Conservation (phyloP, 92 coral and sea anemone species). For the Montipora capitata region DNA sequence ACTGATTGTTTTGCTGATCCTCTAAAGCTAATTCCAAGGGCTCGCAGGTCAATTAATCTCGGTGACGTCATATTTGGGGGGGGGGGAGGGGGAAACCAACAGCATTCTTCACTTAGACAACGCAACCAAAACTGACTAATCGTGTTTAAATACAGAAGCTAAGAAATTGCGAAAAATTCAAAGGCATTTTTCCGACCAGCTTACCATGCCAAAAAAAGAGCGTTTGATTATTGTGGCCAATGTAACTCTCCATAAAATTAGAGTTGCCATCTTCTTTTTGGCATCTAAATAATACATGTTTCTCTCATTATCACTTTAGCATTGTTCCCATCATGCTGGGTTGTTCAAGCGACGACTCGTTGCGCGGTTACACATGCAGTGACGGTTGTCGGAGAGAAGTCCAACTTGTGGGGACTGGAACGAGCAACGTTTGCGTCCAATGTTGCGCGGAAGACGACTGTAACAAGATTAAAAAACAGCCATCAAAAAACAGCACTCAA, state of each 20-base stretch:
- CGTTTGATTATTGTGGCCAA: too few relatives aligned
- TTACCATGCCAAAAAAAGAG: too few relatives aligned
- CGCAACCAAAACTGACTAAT: too few relatives aligned
- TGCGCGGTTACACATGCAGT: slow-evolving; percentile 71
- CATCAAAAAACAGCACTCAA: slow-evolving; percentile 18
- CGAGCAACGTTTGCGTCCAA: slow-evolving; percentile 55
- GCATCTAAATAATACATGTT: not conserved
- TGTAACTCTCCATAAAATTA: not conserved
- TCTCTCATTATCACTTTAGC: not conserved
- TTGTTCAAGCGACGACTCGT: slow-evolving; percentile 73
- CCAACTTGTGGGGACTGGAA: slow-evolving; percentile 43
- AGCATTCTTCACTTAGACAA: too few relatives aligned
- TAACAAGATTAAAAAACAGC: slow-evolving; percentile 20
- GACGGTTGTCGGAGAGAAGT: slow-evolving; percentile 61
- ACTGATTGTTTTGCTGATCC: too few relatives aligned
- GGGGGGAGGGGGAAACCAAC: too few relatives aligned
- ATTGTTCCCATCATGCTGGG: slow-evolving; percentile 62
- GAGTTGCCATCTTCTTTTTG: not conserved
- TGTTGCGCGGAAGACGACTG: slow-evolving; percentile 81
- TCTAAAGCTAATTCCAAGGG: too few relatives aligned
- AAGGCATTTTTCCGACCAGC: too few relatives aligned
- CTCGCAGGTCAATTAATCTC: too few relatives aligned
- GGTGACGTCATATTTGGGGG: too few relatives aligned
- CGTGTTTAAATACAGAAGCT: too few relatives aligned
- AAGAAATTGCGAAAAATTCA: too few relatives aligned